phyloP scores from a whole-genome alignment of 2,113 vertebrate species.

The Oceanodroma tethys region DNA sequence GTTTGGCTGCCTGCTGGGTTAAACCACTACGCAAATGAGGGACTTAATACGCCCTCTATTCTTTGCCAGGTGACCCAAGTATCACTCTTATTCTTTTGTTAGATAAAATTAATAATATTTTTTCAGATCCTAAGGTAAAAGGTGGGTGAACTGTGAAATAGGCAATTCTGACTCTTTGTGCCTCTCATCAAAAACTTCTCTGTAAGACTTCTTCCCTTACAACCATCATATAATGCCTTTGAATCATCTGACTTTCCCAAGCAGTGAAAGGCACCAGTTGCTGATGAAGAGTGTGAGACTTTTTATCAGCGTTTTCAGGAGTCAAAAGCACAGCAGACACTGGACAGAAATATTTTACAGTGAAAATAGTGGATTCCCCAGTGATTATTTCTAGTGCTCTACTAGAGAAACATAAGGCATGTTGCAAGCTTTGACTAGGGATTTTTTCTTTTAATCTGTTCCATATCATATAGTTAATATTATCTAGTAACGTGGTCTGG shows the following conservation, averaged over 20 bases:
- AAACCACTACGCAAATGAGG: too few species aligned
- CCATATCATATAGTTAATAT: background rate
- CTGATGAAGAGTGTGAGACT: background rate
- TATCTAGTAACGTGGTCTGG: background rate
- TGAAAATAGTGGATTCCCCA: background rate
- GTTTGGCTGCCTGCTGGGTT: too few species aligned
- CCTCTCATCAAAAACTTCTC: background rate
- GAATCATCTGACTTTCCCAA: background rate
- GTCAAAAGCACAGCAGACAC: background rate
- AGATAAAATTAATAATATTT: background rate
- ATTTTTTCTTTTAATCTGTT: background rate
- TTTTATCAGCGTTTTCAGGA: background rate
- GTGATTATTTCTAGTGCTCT: background rate
- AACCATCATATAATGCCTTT: background rate
- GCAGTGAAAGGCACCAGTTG: background rate
- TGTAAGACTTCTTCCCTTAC: background rate
- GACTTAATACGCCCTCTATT: background rate
- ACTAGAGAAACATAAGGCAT: background rate
- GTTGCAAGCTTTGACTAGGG: background rate
- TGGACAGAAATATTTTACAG: background rate
- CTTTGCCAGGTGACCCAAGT: background rate
- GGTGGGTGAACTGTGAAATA: background rate
- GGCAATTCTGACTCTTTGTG: background rate
- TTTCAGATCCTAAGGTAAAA: background rate
- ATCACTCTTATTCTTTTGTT: background rate